phyloP scores from a whole-genome alignment of 1,140 invertebrate species.

The Diachasma alloeum region DNA sequence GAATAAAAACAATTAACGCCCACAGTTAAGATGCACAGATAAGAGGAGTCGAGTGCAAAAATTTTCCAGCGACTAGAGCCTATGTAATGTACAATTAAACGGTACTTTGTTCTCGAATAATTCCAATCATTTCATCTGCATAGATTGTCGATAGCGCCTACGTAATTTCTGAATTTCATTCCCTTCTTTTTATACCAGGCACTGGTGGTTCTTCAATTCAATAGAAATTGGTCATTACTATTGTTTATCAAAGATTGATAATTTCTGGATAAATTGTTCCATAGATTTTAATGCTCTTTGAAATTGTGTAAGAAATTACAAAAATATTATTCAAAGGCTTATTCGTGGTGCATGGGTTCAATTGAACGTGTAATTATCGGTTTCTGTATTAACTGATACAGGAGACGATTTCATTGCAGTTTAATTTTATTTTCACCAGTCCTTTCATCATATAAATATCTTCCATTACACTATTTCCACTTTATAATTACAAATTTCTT shows the following conservation, averaged over 20 bases:
- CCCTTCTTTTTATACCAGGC: neutral
- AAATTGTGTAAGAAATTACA: slow-evolving; percentile 32
- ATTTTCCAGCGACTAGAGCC: slow-evolving; percentile 28
- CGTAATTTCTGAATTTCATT: neutral
- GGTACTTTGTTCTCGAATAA: slow-evolving; percentile 1
- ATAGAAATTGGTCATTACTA: neutral
- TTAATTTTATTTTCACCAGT: slow-evolving; percentile 46
- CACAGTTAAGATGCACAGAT: neutral
- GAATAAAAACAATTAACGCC: neutral
- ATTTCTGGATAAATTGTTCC: slow-evolving; percentile 32
- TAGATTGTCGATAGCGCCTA: neutral
- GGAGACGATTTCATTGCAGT: slow-evolving; percentile 36
- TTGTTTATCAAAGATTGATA: no score
- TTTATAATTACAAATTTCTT: slow-evolving; percentile 6
- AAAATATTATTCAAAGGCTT: slow-evolving; percentile 1
- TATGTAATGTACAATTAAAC: slow-evolving; percentile 13
- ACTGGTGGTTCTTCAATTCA: slow-evolving; percentile 1
- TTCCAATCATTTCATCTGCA: slow-evolving; percentile 5
- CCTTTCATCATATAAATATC: slow-evolving; percentile 36
- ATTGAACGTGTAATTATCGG: slow-evolving; percentile 36
- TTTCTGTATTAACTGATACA: slow-evolving; percentile 15
- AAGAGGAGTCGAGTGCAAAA: slow-evolving; percentile 9
- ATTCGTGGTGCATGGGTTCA: neutral
- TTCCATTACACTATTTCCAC: neutral
- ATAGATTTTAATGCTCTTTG: slow-evolving; percentile 30